Base-by-base conservation (phyloP, 2,888 invertebrate genomes). In the Apamea epomidion region DNA sequence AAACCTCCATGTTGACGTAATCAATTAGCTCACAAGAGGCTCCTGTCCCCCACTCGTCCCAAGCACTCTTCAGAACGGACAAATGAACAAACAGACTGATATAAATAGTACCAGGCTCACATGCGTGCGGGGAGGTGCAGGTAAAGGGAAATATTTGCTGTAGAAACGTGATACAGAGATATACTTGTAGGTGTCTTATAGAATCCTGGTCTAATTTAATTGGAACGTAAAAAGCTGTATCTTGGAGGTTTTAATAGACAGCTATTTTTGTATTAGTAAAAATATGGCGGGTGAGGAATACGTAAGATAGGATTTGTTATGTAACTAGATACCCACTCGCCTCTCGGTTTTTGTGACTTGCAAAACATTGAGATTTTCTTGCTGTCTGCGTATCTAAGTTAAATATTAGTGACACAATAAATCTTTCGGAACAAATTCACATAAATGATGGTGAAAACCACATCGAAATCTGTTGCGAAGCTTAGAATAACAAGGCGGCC, bases 71-170 rank as follows among this genome's bases (percentile, higher is more conserved):
- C 73, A 83, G 45, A 65, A 74, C 32, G 76, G 72, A 76, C 78
- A 84, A 76, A 81, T 87, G 87, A 84, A 81, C 85, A 86, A 78
- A 85, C 84, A 42, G 16, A 70, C 67, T 14, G n/a, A 62, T 77
- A 68, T 86, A 58, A 76, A 86, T 71, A 74, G 51, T 79, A 80
- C 82, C 54, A 81, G 65, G 62, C 58, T 54, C 54, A 25, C 62
- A 67, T 65, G 42, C 29, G 25, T 14, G 7, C 16, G 29, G 2
- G 18, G 37, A 60, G 60, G 42, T 21, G 21, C n/a, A 51, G 21
- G 29, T 21, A 18, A 2, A 21, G 7, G 25, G 29, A 29, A 54
- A 68, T 79, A 12, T 84, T 82, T 78, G 54, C 67, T 82, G 62
- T 68, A 54, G 71, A 79, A 8, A 84, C 78, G 64, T 81, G 64